Percentiles rank a stretch among this genome's conserved stretches.
Evolutionary conservation across 2,888 invertebrate species (phyloP).

Genomic region (Calliopum simillimum): DNA sequence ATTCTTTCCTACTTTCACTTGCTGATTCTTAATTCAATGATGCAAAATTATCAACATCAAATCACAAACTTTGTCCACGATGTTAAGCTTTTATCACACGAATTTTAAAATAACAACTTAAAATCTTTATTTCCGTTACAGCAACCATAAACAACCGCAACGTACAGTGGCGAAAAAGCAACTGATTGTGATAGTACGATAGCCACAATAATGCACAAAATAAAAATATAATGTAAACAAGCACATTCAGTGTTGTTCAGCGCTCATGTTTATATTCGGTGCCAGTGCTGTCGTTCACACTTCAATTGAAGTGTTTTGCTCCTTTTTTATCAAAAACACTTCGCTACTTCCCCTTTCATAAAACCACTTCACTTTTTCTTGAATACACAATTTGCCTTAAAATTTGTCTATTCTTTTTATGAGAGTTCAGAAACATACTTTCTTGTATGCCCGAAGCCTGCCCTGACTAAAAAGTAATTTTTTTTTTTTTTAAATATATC

Average conservation of each 20-base stretch:
- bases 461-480: too few species aligned
- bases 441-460: too few species aligned
- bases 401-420: too few species aligned
- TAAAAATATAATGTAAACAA: not conserved
- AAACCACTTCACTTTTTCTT: too few species aligned
- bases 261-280: too few species aligned
- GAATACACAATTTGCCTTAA: too few species aligned
- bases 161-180: conserved; percentile 24
- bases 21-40: not conserved
- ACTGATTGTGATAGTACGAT: conserved; percentile 7
- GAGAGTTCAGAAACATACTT: too few species aligned
- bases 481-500: too few species aligned
- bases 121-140: not conserved
- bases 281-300: too few species aligned
- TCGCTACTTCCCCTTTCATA: too few species aligned
- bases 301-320: too few species aligned
- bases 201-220: not conserved
- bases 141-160: not conserved
- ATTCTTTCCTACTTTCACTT: not conserved
- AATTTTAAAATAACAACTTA: not conserved
- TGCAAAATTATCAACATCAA: conserved; percentile 2
- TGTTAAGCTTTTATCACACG: not conserved
- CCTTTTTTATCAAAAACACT: too few species aligned
- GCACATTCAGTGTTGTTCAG: not conserved
- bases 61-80: not conserved